Evolutionary conservation across 2,797 vertebrate species (phyloP), one percentile per base, ranked within the genome.

Genomic region (Sebastes itinus): DNA sequence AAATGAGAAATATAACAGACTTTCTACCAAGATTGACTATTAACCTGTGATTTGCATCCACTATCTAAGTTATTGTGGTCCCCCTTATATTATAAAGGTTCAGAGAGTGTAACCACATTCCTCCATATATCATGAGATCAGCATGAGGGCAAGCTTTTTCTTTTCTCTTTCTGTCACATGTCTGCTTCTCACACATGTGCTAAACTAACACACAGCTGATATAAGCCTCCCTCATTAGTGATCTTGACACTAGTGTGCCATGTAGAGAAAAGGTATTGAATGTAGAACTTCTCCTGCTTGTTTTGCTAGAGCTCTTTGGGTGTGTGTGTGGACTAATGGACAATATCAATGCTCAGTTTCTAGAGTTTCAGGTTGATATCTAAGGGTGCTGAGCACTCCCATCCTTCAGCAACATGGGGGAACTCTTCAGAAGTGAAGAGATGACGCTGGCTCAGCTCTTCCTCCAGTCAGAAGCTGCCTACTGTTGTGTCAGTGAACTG

Each of bases 361-460:
- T 64, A 66, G 11, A 77, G 79, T 10, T 86, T 76, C 61, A 35
- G 70, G 60, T 81, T 62, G 68, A 59, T 62, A 20, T 49, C 22
- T 27, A 25, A 70, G 72, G 63, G 84, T 66, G 76, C 78, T n/a
- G 74, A 72, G 78, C 72, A 4, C 83, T 80, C 75, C 1, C 59
- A 6, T 55, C 77, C 62, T 69, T 78, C 75, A 83, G 66, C 92
- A 90, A 81, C 87, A 99, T 99, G 98, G 98, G 97, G 91, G 97
- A 98, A 77, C 96, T 98, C 78, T 98, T 99, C 93, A 93, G 97
- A 73, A 99, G 98, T 54, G 97, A 99, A 86, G 97, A 99, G 95
- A 99, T 99, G 98, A 99, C 97, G 0, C 94, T 99, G 89, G 98
- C 97, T 10, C 98, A 99, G 95, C 97, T 99, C 69, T 99, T 98